These are phyloP conservation scores for Cybosia mesomella DNA, from an alignment of 2,888 invertebrate genomes.

Conservation along the genomic window DNA sequence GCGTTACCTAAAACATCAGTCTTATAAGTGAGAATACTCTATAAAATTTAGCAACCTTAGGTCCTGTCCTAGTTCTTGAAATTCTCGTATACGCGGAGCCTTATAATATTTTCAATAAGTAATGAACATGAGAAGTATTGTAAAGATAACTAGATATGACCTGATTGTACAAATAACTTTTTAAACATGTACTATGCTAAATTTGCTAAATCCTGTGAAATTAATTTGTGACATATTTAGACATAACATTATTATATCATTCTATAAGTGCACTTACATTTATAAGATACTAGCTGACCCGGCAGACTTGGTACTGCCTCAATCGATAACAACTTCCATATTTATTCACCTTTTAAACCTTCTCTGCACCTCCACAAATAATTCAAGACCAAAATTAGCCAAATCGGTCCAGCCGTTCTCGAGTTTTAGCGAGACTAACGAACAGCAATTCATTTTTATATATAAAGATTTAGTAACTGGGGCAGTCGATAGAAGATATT, in stretches of 20 bases:
- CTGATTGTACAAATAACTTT: not conserved
- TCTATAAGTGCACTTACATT: slow-evolving; percentile 15
- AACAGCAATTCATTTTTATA: too few species aligned
- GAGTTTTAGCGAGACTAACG: too few species aligned
- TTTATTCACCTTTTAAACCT: too few species aligned
- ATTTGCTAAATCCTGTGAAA: not conserved
- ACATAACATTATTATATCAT: not conserved
- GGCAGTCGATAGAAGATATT: not conserved
- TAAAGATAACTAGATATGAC: not conserved
- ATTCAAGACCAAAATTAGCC: too few species aligned
- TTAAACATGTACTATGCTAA: not conserved
- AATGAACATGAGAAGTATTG: not conserved
- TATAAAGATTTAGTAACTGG: slow-evolving; percentile 12
- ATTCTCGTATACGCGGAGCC: not conserved
- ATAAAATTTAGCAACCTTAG: too few species aligned
- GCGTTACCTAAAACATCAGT: not conserved
- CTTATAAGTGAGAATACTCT: not conserved
- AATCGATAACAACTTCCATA: too few species aligned
- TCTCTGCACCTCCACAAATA: too few species aligned
- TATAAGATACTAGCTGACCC: too few species aligned
- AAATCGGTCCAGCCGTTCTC: too few species aligned
- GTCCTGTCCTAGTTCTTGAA: not conserved
- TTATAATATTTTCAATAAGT: not conserved
- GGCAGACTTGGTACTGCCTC: too few species aligned
- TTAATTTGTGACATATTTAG: not conserved